Percentiles rank a stretch among this genome's conserved stretches.
Evolutionary conservation across 2,797 vertebrate species (phyloP).

Genomic region (Cirrhinus mrigala): DNA sequence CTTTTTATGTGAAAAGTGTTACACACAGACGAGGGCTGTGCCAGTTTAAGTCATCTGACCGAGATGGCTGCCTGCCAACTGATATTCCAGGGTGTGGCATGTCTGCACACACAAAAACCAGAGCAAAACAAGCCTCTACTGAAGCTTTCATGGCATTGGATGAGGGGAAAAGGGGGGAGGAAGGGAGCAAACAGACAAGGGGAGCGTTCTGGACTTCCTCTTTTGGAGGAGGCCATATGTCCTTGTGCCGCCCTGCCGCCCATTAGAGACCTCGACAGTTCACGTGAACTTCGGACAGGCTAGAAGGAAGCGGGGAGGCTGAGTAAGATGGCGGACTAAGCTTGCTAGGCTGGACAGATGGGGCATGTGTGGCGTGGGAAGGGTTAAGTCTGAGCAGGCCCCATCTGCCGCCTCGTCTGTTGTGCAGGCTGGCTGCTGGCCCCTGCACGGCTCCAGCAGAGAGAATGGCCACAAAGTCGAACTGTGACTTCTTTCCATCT

Average conservation of each 20-base stretch:
- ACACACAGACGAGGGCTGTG: constrained; percentile 23
- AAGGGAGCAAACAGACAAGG: constrained; percentile 20
- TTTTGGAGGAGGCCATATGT: constrained; percentile 45
- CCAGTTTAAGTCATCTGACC: constrained; percentile 41
- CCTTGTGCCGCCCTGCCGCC: constrained; percentile 20
- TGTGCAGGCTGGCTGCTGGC: constrained; percentile 73
- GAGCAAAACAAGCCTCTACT: constrained; percentile 29
- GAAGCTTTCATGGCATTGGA: constrained; percentile 1
- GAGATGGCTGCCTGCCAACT: constrained; percentile 33
- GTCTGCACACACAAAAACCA: constrained; percentile 24
- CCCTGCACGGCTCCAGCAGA: constrained; percentile 62
- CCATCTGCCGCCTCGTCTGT: constrained; percentile 81
- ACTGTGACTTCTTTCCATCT: constrained; percentile 44
- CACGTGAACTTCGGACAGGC: constrained; percentile 31
- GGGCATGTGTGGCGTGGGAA: constrained; percentile 75
- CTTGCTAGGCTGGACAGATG: constrained; percentile 56
- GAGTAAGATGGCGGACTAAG: constrained; percentile 47
- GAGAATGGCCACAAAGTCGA: constrained; percentile 64
- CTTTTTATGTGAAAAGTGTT: constrained; percentile 21
- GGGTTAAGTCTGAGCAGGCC: constrained; percentile 78
- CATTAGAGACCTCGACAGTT: constrained; percentile 32
- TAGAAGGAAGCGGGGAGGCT: constrained; percentile 43
- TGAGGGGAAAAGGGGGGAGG: neutral
- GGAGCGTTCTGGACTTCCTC: constrained; percentile 40
- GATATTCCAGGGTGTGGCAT: constrained; percentile 44